Conservation (phyloP, 2,797 vertebrate genomes). For the Odontamblyopus rebecca region DNA sequence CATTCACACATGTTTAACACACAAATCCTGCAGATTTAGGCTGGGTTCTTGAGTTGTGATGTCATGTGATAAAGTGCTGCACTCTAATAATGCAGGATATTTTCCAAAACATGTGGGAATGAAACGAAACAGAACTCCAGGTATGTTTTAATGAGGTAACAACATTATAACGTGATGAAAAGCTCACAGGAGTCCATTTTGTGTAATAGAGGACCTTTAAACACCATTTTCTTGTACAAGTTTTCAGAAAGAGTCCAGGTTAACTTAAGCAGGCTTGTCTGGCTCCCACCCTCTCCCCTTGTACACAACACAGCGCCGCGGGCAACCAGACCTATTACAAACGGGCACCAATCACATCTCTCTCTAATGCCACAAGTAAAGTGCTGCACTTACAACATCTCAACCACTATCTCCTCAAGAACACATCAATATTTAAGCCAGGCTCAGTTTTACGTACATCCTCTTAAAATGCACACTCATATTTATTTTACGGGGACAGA, state of each 20-base stretch:
- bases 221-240: neutral
- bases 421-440: conserved; percentile 75
- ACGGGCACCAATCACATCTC: conserved; percentile 65
- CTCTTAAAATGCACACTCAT: conserved; percentile 77
- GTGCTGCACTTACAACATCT: conserved; percentile 65
- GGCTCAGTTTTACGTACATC: conserved; percentile 67
- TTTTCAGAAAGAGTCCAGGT: neutral
- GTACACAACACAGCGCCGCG: conserved; percentile 60
- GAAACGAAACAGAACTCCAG: too few relatives aligned
- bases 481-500: conserved; percentile 83
- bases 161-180: too few relatives aligned
- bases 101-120: too few relatives aligned
- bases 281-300: conserved; percentile 4
- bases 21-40: too few relatives aligned
- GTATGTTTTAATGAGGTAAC: too few relatives aligned
- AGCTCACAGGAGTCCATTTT: too few relatives aligned
- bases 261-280: conserved; percentile 39
- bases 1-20: too few relatives aligned
- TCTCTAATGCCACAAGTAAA: conserved; percentile 61
- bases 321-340: conserved; percentile 54
- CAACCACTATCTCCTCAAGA: conserved; percentile 60
- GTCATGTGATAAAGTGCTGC: too few relatives aligned
- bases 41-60: too few relatives aligned
- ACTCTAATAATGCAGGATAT: too few relatives aligned
- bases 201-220: too few relatives aligned